Evolutionary conservation across 2,888 invertebrate genomes (phyloP).

Genomic region (Cheilosia impressa): DNA sequence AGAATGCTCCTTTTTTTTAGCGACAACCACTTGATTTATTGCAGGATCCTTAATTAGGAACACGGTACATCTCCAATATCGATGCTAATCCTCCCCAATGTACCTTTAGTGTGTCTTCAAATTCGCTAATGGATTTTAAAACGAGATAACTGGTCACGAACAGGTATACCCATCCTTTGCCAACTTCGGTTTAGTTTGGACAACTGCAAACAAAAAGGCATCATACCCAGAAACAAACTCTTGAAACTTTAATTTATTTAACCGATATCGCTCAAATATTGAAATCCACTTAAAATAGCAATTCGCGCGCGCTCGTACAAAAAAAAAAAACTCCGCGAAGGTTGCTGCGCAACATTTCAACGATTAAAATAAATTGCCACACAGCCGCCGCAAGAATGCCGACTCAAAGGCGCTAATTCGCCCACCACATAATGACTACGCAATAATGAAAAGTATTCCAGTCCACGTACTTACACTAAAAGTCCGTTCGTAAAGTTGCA

Average conservation of each 20-base stretch:
- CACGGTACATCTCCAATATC: too few relatives aligned
- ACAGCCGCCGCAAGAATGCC: constrained; percentile 65
- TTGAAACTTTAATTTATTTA: constrained; percentile 1
- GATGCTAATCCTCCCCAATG: too few relatives aligned
- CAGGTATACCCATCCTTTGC: not conserved
- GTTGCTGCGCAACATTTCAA: constrained; percentile 55
- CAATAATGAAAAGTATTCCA: constrained; percentile 62
- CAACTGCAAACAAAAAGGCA: not conserved
- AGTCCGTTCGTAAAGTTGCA: constrained; percentile 42
- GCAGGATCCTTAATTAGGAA: too few relatives aligned
- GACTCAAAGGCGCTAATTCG: constrained; percentile 73
- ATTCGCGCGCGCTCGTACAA: not conserved
- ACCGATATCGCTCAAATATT: not conserved
- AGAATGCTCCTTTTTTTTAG: too few relatives aligned
- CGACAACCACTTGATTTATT: too few relatives aligned
- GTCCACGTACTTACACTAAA: constrained; percentile 29
- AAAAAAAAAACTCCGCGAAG: constrained; percentile 15
- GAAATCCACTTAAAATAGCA: constrained; percentile 28
- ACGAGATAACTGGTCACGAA: constrained; percentile 1
- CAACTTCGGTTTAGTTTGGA: not conserved
- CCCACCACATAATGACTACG: constrained; percentile 67
- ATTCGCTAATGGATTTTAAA: constrained; percentile 6
- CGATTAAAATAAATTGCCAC: constrained; percentile 59
- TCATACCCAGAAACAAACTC: too few relatives aligned
- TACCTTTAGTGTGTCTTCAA: too few relatives aligned